phyloP scores from a whole-genome alignment of 2,888 invertebrate species.

The Brachynemurus nebulosus region DNA sequence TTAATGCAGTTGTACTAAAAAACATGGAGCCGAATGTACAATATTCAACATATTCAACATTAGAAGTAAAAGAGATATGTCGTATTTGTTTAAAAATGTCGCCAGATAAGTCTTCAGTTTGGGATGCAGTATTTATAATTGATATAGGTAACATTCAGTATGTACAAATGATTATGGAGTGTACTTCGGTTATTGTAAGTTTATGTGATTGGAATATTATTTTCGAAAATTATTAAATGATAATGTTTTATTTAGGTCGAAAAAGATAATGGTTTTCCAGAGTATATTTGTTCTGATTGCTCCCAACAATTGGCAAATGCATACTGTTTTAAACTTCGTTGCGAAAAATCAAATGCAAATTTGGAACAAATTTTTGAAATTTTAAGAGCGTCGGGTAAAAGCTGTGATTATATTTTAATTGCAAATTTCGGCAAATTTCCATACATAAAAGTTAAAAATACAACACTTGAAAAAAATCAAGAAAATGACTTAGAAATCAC shows the following conservation, averaged over 20 bases:
- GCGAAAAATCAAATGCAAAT: slow-evolving; percentile 18
- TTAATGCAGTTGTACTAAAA: too few species aligned
- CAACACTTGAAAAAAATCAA: too few species aligned
- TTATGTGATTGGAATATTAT: too few species aligned
- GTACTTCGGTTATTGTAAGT: background rate
- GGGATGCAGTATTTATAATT: background rate
- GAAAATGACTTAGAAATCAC: too few species aligned
- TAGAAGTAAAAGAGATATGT: too few species aligned
- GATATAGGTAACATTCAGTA: background rate
- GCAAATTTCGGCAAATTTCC: too few species aligned
- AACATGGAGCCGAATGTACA: too few species aligned
- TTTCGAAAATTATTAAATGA: background rate
- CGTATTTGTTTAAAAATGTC: background rate
- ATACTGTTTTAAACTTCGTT: slow-evolving; percentile 20
- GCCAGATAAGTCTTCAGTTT: background rate
- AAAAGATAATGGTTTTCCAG: slow-evolving; percentile 20
- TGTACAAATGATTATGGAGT: background rate
- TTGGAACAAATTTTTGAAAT: slow-evolving; percentile 15
- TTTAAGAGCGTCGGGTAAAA: too few species aligned
- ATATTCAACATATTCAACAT: too few species aligned
- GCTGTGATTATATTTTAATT: too few species aligned
- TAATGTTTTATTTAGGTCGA: slow-evolving; percentile 15
- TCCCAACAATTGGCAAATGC: slow-evolving; percentile 16
- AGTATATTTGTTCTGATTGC: slow-evolving; percentile 20
- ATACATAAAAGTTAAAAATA: too few species aligned